A percentile compares a stretch with the other conserved stretches of the same genome.
Conservation (phyloP, 1,140 invertebrate species). For the Hestina assimilis region DNA sequence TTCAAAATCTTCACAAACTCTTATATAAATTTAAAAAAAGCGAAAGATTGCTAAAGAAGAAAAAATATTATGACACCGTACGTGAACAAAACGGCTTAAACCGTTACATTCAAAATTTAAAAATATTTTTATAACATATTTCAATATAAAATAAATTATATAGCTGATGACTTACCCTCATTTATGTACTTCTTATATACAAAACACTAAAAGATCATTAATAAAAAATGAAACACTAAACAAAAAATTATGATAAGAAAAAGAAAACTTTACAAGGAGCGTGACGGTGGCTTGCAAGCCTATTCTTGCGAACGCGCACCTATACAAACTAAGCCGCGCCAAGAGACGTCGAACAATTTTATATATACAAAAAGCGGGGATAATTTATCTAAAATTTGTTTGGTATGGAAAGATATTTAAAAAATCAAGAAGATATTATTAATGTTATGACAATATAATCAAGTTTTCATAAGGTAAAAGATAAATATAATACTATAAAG, state of each 20-base stretch:
- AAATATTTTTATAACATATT: neutral
- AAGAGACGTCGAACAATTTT: slow-evolving; percentile 22
- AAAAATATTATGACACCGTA: too few species aligned
- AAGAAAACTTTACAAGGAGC: slow-evolving; percentile 3
- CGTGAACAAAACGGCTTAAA: neutral
- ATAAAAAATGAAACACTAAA: slow-evolving; percentile 4
- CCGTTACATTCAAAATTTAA: slow-evolving; percentile 6
- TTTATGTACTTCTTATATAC: neutral
- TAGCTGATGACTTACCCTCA: slow-evolving; percentile 1
- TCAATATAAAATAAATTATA: neutral
- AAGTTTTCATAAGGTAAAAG: neutral
- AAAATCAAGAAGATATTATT: neutral
- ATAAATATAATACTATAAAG: too few species aligned
- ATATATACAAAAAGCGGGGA: slow-evolving; percentile 24
- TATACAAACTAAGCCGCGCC: slow-evolving; percentile 19
- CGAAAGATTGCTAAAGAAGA: too few species aligned
- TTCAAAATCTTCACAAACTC: too few species aligned
- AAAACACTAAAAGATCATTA: too few species aligned
- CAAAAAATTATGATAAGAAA: neutral
- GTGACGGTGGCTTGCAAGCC: neutral
- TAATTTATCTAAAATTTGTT: slow-evolving; percentile 1
- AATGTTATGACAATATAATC: neutral
- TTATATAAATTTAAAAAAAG: too few species aligned
- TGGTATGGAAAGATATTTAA: neutral
- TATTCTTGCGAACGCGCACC: slow-evolving; percentile 17